Percentiles rank a stretch among this genome's conserved stretches.
phyloP scores from a whole-genome alignment of 2,113 vertebrate genomes.

The Entomyzon cyanotis region DNA sequence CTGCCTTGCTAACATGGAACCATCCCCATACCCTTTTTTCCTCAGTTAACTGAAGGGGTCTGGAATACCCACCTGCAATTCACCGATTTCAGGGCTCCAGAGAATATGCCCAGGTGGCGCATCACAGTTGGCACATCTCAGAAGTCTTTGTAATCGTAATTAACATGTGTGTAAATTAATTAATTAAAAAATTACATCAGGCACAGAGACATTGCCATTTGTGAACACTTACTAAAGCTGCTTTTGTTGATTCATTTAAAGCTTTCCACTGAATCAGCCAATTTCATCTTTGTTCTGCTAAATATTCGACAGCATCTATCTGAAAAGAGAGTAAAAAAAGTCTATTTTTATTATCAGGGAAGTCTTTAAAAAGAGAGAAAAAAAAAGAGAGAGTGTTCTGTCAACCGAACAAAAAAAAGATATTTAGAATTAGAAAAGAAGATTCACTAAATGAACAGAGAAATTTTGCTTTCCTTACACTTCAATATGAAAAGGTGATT shows the following conservation, averaged over 20 bases:
- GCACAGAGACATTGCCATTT: neutral
- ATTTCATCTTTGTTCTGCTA: conserved; percentile 78
- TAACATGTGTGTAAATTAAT: neutral
- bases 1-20: neutral
- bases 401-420: neutral
- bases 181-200: neutral
- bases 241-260: conserved; percentile 73
- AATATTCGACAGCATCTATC: conserved; percentile 78
- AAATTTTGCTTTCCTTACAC: neutral
- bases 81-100: neutral
- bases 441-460: neutral
- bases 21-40: too few relatives aligned
- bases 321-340: conserved; percentile 40
- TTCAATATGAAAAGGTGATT: neutral
- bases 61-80: neutral
- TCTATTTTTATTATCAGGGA: neutral
- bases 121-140: neutral
- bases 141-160: neutral
- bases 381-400: neutral
- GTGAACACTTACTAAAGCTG: conserved; percentile 74
- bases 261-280: conserved; percentile 78
- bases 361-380: neutral
- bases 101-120: neutral
- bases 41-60: neutral
- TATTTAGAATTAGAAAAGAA: neutral